These are phyloP conservation scores for Sycophaga agraensis DNA, from an alignment of 1,140 invertebrate species.

Conservation along the genomic window DNA sequence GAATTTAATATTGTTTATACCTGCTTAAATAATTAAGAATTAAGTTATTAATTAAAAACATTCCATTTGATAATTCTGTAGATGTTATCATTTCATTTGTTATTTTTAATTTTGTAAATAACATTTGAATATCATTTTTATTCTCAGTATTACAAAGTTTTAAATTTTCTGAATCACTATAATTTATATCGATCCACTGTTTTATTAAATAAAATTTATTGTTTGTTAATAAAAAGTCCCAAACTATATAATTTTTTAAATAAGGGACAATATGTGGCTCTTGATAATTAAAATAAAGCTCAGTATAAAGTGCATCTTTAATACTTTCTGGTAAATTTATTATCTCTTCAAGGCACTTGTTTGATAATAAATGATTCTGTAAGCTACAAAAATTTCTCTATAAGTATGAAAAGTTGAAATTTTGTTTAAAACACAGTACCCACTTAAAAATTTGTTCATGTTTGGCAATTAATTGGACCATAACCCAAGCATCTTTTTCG, in stretches of 20 bases:
- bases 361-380: conserved; percentile 34
- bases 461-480: conserved; percentile 60
- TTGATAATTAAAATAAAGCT: conserved; percentile 46
- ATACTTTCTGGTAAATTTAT: conserved; percentile 38
- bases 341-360: conserved; percentile 43
- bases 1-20: too few species aligned
- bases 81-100: conserved; percentile 62
- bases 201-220: conserved; percentile 41
- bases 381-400: conserved; percentile 29
- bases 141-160: background rate
- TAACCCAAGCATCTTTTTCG: conserved; percentile 60
- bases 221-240: conserved; percentile 46
- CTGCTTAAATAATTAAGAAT: conserved; percentile 51
- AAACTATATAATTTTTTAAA: conserved; percentile 37
- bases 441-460: conserved; percentile 46
- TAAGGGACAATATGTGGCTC: conserved; percentile 34
- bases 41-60: conserved; percentile 58
- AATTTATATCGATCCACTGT: conserved; percentile 44
- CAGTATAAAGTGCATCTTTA: conserved; percentile 42
- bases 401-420: background rate
- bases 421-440: conserved; percentile 2
- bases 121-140: background rate
- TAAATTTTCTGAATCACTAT: conserved; percentile 15
- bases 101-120: conserved; percentile 60
- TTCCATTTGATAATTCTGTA: conserved; percentile 55